Conservation (phyloP, 2,888 invertebrate genomes). For the Merodon equestris region DNA sequence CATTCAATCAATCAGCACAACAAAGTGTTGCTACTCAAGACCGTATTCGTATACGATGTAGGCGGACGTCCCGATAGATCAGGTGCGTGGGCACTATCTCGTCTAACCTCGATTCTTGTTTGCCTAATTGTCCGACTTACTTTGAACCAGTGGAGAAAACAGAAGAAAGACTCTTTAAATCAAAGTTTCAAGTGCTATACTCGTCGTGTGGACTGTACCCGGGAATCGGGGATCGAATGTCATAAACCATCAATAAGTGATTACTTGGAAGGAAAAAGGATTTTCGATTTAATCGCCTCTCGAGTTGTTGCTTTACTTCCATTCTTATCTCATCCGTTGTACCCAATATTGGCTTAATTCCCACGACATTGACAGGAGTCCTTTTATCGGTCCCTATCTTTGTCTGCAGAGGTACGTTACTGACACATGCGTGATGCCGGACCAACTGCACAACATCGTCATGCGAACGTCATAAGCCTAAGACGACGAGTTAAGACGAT, state of each 20-base stretch:
- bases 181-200: too few species aligned
- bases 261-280: constrained; percentile 51
- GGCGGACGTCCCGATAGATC: constrained; percentile 15
- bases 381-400: constrained; percentile 25
- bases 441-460: constrained; percentile 25
- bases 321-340: constrained; percentile 52
- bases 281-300: constrained; percentile 60
- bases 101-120: constrained; percentile 43
- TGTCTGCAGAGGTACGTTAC: constrained; percentile 35
- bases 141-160: too few species aligned
- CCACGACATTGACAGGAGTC: constrained; percentile 64
- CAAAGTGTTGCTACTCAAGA: constrained; percentile 20
- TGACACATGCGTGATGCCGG: constrained; percentile 21
- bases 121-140: too few species aligned
- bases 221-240: constrained; percentile 47
- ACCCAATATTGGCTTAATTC: constrained; percentile 68
- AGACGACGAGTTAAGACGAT: constrained; percentile 66
- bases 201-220: too few species aligned
- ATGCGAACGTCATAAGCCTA: constrained; percentile 59
- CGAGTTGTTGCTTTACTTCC: constrained; percentile 25
- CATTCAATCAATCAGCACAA: constrained; percentile 47
- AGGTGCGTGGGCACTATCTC: constrained; percentile 23
- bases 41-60: constrained; percentile 10
- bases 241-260: constrained; percentile 62
- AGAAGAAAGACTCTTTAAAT: constrained; percentile 23